Evolutionary conservation across 2,113 vertebrate genomes (phyloP).

Genomic region (Heptranchias perlo): DNA sequence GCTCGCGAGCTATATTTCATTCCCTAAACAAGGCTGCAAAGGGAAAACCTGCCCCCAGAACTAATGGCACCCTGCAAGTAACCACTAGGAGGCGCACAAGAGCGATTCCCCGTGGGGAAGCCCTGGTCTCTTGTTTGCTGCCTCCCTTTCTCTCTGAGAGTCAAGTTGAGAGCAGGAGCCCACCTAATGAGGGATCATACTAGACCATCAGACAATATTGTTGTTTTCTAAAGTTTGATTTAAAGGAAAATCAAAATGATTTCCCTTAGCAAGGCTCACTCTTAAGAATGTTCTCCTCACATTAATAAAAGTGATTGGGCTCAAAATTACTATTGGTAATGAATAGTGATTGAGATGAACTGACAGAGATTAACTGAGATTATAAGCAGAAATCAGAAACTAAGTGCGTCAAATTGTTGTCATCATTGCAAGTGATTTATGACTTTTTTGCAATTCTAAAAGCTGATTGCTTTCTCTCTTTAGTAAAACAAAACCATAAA

Average conservation of each 20-base stretch:
- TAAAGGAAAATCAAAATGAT: neutral
- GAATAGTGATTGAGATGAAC: neutral
- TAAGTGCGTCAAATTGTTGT: neutral
- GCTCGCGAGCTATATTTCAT: neutral
- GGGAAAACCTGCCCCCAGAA: neutral
- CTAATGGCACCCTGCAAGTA: neutral
- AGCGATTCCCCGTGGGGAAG: neutral
- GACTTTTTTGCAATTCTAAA: neutral
- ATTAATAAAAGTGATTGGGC: neutral
- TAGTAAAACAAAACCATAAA: neutral
- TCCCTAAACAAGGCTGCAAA: neutral
- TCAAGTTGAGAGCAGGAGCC: neutral
- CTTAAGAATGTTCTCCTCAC: neutral
- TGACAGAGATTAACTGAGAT: neutral
- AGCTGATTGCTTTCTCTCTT: neutral
- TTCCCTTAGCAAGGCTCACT: neutral
- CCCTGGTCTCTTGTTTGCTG: neutral
- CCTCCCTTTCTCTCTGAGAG: neutral
- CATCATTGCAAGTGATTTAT: neutral
- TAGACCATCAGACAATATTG: neutral
- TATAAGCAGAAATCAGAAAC: neutral
- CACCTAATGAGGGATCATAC: neutral
- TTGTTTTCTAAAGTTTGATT: neutral
- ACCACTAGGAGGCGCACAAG: neutral
- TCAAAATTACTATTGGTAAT: neutral